These are phyloP conservation scores for Lagenorhynchus albirostris DNA, from an alignment of 2,113 vertebrate genomes.

Conservation along the genomic window DNA sequence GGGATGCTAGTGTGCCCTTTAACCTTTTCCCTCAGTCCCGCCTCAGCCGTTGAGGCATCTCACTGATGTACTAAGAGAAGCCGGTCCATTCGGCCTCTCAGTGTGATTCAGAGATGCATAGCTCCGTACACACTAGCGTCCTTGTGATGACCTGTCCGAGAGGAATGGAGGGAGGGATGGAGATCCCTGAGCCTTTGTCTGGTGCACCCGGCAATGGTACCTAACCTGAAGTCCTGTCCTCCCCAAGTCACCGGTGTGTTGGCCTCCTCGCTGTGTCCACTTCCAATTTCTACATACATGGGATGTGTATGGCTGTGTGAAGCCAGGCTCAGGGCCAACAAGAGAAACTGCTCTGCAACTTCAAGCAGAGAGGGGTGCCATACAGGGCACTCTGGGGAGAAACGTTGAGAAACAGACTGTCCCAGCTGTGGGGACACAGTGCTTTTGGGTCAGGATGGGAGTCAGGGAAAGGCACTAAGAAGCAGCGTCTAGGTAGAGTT, in stretches of 20 bases:
- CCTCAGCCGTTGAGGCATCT: rapidly evolving
- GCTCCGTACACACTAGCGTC: rapidly evolving
- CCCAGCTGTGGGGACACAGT: no score
- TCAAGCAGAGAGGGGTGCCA: rapidly evolving
- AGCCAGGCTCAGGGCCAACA: neutral
- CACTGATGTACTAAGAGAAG: neutral
- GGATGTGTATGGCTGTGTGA: rapidly evolving
- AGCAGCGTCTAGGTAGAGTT: neutral
- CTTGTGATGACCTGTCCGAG: rapidly evolving
- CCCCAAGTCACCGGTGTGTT: rapidly evolving
- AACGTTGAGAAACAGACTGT: neutral
- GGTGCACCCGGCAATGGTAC: rapidly evolving
- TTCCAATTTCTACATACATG: rapidly evolving
- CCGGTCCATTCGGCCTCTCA: rapidly evolving
- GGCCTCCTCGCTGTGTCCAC: neutral
- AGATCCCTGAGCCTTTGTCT: rapidly evolving
- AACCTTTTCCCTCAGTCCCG: neutral
- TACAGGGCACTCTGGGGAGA: neutral
- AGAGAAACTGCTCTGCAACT: neutral
- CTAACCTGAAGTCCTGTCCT: neutral
- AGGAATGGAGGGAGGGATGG: rapidly evolving
- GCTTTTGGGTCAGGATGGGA: neutral
- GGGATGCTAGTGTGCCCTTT: neutral
- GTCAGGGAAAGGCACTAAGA: neutral
- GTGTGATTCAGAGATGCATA: rapidly evolving